phyloP scores from a whole-genome alignment of 2,797 vertebrate genomes.

The Epinephelus coioides region DNA sequence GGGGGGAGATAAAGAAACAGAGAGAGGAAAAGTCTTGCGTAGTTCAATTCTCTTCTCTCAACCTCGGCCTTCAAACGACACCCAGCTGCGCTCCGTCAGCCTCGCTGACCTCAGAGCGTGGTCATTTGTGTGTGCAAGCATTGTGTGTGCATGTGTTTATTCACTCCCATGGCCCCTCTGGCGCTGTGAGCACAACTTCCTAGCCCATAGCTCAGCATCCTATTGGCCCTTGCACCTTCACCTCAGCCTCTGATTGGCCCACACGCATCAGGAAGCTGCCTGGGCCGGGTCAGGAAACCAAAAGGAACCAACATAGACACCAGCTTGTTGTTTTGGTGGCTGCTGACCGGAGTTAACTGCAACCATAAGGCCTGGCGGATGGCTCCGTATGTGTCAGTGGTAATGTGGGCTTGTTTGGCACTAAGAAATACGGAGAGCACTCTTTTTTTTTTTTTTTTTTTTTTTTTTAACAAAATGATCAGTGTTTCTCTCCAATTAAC shows the following conservation, averaged over 20 bases:
- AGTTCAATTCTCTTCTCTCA: constrained; percentile 30
- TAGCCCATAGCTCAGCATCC: constrained; percentile 64
- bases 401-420: constrained; percentile 69
- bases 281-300: constrained; percentile 53
- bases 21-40: constrained; percentile 25
- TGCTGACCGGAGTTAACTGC: constrained; percentile 72
- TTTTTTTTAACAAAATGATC: constrained; percentile 48
- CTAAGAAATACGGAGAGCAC: constrained; percentile 42
- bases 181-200: constrained; percentile 40
- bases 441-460: constrained; percentile 30
- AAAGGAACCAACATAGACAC: constrained; percentile 49
- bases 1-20: constrained; percentile 34
- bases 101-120: constrained; percentile 42
- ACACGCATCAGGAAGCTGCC: constrained; percentile 57
- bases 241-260: constrained; percentile 64
- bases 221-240: constrained; percentile 54
- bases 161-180: constrained; percentile 54
- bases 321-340: constrained; percentile 79
- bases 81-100: constrained; percentile 66
- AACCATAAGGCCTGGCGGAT: constrained; percentile 74
- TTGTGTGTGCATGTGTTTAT: constrained; percentile 64
- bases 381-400: constrained; percentile 66
- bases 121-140: constrained; percentile 30
- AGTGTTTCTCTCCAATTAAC: constrained; percentile 46
- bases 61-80: constrained; percentile 23